A percentile compares a stretch with the other conserved stretches of the same genome.
Conservation (phyloP, 2,888 invertebrate genomes). For the Pollenia amentaria region DNA sequence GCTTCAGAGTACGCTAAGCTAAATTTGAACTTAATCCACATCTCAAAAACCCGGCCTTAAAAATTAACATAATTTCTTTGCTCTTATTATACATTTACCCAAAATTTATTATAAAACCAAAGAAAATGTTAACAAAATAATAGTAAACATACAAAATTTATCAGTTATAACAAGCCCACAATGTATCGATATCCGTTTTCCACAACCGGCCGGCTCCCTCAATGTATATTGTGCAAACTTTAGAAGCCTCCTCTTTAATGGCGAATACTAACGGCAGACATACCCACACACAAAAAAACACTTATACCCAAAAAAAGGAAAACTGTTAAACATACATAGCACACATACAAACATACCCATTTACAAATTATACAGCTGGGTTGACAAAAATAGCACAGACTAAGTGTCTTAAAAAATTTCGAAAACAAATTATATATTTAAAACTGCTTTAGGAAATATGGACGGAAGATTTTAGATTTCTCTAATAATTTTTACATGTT, state of each 20-base stretch:
- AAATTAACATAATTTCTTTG: background rate
- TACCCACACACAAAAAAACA: slow-evolving; percentile 3
- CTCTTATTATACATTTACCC: background rate
- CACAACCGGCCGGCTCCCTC: background rate
- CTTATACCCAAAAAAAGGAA: slow-evolving; percentile 51
- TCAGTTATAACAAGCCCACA: slow-evolving; percentile 1
- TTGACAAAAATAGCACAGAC: slow-evolving; percentile 11
- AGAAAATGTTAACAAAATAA: background rate
- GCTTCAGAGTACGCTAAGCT: no score
- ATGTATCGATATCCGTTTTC: background rate
- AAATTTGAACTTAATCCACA: no score
- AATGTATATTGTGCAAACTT: slow-evolving; percentile 27
- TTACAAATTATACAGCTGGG: slow-evolving; percentile 1
- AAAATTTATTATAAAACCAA: background rate
- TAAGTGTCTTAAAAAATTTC: no score
- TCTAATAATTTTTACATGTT: no score
- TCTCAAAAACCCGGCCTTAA: no score
- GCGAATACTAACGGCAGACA: slow-evolving; percentile 57
- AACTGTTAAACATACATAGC: slow-evolving; percentile 60
- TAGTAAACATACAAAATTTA: slow-evolving; percentile 8
- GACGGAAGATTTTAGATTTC: no score
- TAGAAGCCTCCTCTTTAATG: slow-evolving; percentile 8
- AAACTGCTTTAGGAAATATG: no score
- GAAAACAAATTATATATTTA: no score
- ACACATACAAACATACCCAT: slow-evolving; percentile 21